A percentile compares a stretch with the other conserved stretches of the same genome.
Conservation (phyloP, 2,888 invertebrate genomes). For the Oligia strigilis region DNA sequence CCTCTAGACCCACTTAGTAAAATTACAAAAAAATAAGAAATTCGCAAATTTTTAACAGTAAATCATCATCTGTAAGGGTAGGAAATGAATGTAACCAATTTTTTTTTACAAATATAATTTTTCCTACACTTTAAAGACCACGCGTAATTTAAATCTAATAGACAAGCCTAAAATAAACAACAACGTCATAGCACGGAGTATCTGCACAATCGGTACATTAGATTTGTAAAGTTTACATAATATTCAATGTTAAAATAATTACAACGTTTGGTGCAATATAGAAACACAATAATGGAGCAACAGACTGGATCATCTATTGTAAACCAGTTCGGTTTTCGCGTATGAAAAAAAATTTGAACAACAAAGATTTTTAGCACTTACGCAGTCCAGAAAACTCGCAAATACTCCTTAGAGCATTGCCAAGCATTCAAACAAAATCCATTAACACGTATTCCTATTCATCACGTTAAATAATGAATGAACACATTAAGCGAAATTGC, state of each 20-base stretch:
- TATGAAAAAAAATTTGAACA: slow-evolving; percentile 78
- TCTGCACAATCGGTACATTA: slow-evolving; percentile 54
- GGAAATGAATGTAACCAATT: background rate
- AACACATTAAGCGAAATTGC: slow-evolving; percentile 51
- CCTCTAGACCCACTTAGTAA: background rate
- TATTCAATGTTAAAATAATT: slow-evolving; percentile 22
- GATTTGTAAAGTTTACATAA: slow-evolving; percentile 53
- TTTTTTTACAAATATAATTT: background rate
- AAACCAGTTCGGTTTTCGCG: slow-evolving; percentile 80
- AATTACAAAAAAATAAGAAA: background rate
- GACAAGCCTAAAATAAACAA: slow-evolving; percentile 78
- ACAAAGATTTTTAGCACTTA: slow-evolving; percentile 87
- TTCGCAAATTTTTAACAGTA: background rate
- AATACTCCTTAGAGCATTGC: slow-evolving; percentile 68
- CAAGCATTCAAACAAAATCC: slow-evolving; percentile 52
- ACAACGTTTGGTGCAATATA: slow-evolving; percentile 7
- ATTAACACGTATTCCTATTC: slow-evolving; percentile 39
- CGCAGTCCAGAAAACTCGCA: slow-evolving; percentile 77
- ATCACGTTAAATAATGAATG: slow-evolving; percentile 51
- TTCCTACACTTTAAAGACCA: slow-evolving; percentile 65
- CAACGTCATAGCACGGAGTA: slow-evolving; percentile 67
- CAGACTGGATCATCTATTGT: slow-evolving; percentile 65
- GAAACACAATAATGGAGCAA: slow-evolving; percentile 21
- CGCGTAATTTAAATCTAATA: slow-evolving; percentile 55
- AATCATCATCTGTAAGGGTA: background rate